A percentile compares a stretch with the other conserved stretches of the same genome.
Evolutionary conservation across 1,140 invertebrate genomes (phyloP).

Genomic region (Rhopalosiphum padi): DNA sequence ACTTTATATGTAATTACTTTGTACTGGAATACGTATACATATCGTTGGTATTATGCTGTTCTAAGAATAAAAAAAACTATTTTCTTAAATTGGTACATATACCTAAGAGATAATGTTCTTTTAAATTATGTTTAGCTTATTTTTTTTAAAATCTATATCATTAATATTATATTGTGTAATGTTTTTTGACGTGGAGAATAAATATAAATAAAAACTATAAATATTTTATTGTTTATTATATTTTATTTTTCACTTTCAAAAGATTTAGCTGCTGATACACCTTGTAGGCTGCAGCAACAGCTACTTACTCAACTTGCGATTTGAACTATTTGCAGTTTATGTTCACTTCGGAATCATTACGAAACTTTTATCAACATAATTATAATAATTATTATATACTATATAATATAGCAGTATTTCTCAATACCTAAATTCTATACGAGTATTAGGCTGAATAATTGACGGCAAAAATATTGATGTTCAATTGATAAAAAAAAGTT

Average conservation of each 20-base stretch:
- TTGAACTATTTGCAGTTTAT: not conserved
- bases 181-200: not conserved
- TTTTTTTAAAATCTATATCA: not conserved
- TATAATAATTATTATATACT: no score
- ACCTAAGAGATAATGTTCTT: not conserved
- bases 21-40: conserved; percentile 15
- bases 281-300: not conserved
- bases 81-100: not conserved
- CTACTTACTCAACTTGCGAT: not conserved
- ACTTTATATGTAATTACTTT: not conserved
- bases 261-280: not conserved
- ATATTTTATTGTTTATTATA: not conserved
- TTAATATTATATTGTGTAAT: not conserved
- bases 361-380: no score
- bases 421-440: no score
- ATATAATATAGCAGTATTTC: no score
- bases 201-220: not conserved
- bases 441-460: no score
- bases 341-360: no score
- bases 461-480: no score
- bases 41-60: not conserved
- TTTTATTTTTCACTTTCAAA: not conserved
- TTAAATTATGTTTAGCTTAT: not conserved
- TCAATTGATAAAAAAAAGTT: no score
- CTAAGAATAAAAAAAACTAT: not conserved